Conservation (phyloP, 2,797 vertebrate genomes). For the Sebastiscus tertius region DNA sequence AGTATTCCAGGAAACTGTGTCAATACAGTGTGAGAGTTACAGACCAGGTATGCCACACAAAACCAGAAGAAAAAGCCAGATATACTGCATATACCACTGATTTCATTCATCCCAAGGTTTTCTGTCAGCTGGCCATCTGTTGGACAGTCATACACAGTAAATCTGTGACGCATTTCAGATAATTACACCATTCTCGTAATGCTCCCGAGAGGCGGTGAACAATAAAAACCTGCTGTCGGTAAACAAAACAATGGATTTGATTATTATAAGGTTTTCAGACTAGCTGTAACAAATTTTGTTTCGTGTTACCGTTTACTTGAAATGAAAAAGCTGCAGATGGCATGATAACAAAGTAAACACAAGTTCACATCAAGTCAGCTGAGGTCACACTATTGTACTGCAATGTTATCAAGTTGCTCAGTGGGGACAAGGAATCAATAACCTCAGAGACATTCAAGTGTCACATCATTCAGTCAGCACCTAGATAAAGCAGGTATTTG, state of each 20-base stretch:
- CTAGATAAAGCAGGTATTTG: slow-evolving; percentile 5
- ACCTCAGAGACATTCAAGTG: slow-evolving; percentile 8
- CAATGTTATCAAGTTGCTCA: background rate
- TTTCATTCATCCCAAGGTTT: slow-evolving; percentile 10
- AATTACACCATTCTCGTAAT: slow-evolving; percentile 1
- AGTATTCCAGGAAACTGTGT: slow-evolving; percentile 22
- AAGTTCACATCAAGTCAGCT: background rate
- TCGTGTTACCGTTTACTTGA: slow-evolving; percentile 26
- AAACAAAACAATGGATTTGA: slow-evolving; percentile 1
- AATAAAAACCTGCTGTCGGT: slow-evolving; percentile 14
- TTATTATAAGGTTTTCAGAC: slow-evolving; percentile 7
- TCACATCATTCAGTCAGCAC: slow-evolving; percentile 13
- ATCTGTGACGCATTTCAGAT: slow-evolving; percentile 14
- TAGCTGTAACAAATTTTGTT: slow-evolving; percentile 26
- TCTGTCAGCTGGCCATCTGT: slow-evolving; percentile 24
- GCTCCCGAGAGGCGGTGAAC: background rate
- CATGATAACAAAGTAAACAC: slow-evolving; percentile 45
- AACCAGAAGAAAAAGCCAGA: background rate
- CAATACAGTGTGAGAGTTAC: slow-evolving; percentile 13
- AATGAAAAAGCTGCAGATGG: slow-evolving; percentile 30
- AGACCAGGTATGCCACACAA: background rate
- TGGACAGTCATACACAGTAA: slow-evolving; percentile 8
- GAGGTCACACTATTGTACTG: background rate
- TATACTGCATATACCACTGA: background rate
- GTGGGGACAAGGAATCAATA: background rate